Evolutionary conservation across 2,113 vertebrate genomes (phyloP), one percentile per base, ranked within the genome.

Genomic region (Choloepus hoffmanni): DNA sequence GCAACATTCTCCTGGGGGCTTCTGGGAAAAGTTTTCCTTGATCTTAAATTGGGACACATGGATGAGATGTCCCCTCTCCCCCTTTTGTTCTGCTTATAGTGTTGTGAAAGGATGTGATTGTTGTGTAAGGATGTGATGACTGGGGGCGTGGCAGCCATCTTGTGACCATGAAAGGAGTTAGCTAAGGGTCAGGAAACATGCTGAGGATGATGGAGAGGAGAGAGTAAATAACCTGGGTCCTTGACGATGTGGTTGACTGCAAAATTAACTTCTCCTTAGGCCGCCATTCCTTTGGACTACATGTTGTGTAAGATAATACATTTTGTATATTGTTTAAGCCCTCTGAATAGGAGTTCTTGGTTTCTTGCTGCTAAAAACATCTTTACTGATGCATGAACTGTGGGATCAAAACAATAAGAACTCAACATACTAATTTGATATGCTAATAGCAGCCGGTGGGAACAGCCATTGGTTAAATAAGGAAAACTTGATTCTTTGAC

Each of bases 341-440:
- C 53, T n/a, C 3, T 45, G 67, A 73, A 45, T 68, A 78, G 74
- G 68, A 43, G n/a, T 50, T 55, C 53, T 87, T 67, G 33, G 18
- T 93, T 94, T 89, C 79, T 95, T 70, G 63, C 83, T 24, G 18
- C 26, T 18, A 26, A 82, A 85, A 86, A 86, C n/a, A 45, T 60
- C 78, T 77, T 89, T 78, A 73, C 63, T 78, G 36, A 90, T 79
- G 78, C 30, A 30, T 18, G 33, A 87, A 48, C 58, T 19, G 16
- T 4, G 8, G 72, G 63, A 65, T 82, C 60, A 67, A 28, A 94
- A 85, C 62, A 89, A 82, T 45, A 48, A 60, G 94, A n/a, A 48
- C 43, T 16, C 67, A 68, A 21, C 14, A 76, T 26, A 21, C 88
- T 92, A 21, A 81, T 62, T 10, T 53, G 28, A 77, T 81, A 77